Evolutionary conservation across 2,113 vertebrate species (phyloP), one percentile per base, ranked within the genome.

Genomic region (Syngnathus scovelli): DNA sequence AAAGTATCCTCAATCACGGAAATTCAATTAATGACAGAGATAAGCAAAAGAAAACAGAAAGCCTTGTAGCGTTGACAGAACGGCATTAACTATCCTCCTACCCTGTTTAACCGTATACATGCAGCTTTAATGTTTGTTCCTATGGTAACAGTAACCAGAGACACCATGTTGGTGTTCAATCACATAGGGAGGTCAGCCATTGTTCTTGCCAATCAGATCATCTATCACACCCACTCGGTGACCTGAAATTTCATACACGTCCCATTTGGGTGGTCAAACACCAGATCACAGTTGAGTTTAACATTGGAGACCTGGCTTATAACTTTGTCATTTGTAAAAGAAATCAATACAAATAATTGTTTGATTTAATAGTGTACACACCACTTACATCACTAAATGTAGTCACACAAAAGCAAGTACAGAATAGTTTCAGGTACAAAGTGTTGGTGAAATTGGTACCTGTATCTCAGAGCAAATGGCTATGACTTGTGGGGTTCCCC

Each of bases 91-190:
- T 74, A 76, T 78, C 71, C 49, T 54, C 71, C 49, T 54, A 52
- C 39, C 36, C 18, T 38, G 16, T 39, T 78, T 72, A 84, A 82
- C 76, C 69, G 27, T 33, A 64, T 46, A 72, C 66, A 59, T 76
- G 78, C 60, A 41, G 75, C 71, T 78, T 87, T 84, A 78, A 71
- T 59, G 1, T 78, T 70, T 4, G 83, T 86, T 85, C 72, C 85
- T 77, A 72, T 39, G 75, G 78, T 76, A 44, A 88, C 78, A 3
- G 84, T 85, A 87, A 87, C 88, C 78, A 78, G 80, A 87, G 86
- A 85, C 81, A 84, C 79, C 37, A 43, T 54, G 37, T 59, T 76
- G 70, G 72, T 78, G 75, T 75, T 81, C 78, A 80, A 61, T 85
- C 77, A 68, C 81, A 84, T 23, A 27, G 76, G 81, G 84, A 89